Base-by-base conservation (phyloP, 2,797 vertebrate genomes). In the Rhyacichthys aspro region DNA sequence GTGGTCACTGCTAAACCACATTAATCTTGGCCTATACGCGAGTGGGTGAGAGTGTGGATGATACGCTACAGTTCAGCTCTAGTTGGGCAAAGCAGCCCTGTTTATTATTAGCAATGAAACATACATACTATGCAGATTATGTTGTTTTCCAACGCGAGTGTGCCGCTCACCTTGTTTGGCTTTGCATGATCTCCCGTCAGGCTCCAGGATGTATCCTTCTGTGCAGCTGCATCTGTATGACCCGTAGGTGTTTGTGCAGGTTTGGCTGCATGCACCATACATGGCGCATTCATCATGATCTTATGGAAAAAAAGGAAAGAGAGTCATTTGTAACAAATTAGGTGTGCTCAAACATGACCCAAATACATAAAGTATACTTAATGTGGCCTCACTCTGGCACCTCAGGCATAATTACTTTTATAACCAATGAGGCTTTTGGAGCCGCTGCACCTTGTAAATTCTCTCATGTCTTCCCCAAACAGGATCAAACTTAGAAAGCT, bases 201-300 rank as follows among this genome's bases (percentile, higher is more conserved):
- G 73, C 83, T 98, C 95, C 71, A 98, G 91, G 57, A 95, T 76
- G 54, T 95, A 99, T 65, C 98, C 97, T 19, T 98, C 96, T 74
- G 93, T 91, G 83, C 98, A 99, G 84, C 95, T 93, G 86, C 98
- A 99, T 37, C 83, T 70, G 75, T 95, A 98, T 5, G 98, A 97
- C 70, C 98, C 98, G 0, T 94, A 91, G 19, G 93, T 96, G 86
- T 99, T 99, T 14, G 69, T 72, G 84, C 98, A 99, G 67, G 79
- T 94, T 90, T 99, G 98, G 89, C 96, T 98, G 59, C 98, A 99
- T 28, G 90, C 89, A 36, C 96, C 98, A 28, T 99, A 99, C 7
- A 59, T 72, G 67, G 92, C 78, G 55, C 98, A 99, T 90, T 99
- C 98, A 92, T 99, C 94, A 90, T 94, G 86, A 91, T 99, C 98